phyloP scores from a whole-genome alignment of 2,888 invertebrate species.

The Aspidiotus destructor region DNA sequence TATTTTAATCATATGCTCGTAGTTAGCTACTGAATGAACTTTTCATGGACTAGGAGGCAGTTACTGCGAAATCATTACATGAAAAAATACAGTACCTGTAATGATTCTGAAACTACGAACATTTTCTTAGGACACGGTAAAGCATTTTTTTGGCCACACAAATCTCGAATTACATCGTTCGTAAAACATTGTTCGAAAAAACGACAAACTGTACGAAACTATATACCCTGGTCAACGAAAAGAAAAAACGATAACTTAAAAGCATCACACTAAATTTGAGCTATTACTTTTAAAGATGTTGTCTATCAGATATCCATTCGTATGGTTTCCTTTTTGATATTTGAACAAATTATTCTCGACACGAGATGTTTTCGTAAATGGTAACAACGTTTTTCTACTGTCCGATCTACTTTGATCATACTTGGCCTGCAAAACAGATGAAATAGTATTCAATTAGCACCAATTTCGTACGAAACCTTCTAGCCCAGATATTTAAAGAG shows the following conservation, averaged over 20 bases:
- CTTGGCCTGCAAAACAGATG: constrained; percentile 50
- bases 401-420: constrained; percentile 53
- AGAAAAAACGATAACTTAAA: background rate
- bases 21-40: no score
- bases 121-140: background rate
- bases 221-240: background rate
- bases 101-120: no score
- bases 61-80: no score
- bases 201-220: background rate
- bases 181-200: background rate
- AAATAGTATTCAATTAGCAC: no score
- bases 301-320: constrained; percentile 12
- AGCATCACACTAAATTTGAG: constrained; percentile 1
- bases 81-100: no score
- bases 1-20: no score
- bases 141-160: background rate
- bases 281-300: constrained; percentile 12
- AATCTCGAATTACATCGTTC: background rate
- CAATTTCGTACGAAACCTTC: no score
- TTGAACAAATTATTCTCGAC: constrained; percentile 19
- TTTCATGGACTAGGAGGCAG: no score
- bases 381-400: constrained; percentile 48
- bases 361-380: constrained; percentile 41
- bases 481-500: background rate
- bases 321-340: constrained; percentile 10